Base-by-base conservation (phyloP, 2,797 vertebrate species). In the Lophius americanus region DNA sequence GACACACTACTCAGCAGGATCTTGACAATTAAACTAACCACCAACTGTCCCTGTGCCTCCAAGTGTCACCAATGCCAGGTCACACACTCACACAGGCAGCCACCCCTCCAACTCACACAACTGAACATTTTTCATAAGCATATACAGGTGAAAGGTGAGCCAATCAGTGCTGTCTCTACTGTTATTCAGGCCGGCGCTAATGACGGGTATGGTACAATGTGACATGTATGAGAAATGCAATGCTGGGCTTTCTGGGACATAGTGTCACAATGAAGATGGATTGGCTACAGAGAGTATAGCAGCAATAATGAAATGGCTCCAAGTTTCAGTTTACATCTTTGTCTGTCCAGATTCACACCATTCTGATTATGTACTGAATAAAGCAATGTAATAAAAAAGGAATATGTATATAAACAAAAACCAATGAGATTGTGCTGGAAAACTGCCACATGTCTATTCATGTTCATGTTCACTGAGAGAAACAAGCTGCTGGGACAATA, bases 21-120 rank as follows among this genome's bases (percentile, higher is more conserved):
- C 76, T 87, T 85, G 91, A 89, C 91, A 92, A 93, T 93, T 92
- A 93, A 88, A 80, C 87, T 86, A 89, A 92, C 85, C 85, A 91
- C 87, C 77, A 86, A 83, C 87, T 90, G 87, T 84, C 85, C 83
- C 66, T 6, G 13, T 6, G 67, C 64, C 78, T 61, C 71, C 9
- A 13, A 67, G 76, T 79, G 80, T 75, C 75, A 78, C 78, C 13
- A 33, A 65, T 67, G 60, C 50, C 75, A 60, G 42, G 41, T 42
- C 56, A 52, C 78, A 55, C 64, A 54, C 51, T 44, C 50, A 58
- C 43, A 53, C 42, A 53, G 51, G 46, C 51, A 60, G 23, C 23
- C 23, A 23, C 23, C 2, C 23, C 23, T 23, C 23, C 23, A 23
- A 23, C 23, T 23, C 70, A 64, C 67, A 68, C 51, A 64, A 12